Base-by-base conservation (phyloP, 1,140 invertebrate genomes). In the Apocrypta bakeri region DNA sequence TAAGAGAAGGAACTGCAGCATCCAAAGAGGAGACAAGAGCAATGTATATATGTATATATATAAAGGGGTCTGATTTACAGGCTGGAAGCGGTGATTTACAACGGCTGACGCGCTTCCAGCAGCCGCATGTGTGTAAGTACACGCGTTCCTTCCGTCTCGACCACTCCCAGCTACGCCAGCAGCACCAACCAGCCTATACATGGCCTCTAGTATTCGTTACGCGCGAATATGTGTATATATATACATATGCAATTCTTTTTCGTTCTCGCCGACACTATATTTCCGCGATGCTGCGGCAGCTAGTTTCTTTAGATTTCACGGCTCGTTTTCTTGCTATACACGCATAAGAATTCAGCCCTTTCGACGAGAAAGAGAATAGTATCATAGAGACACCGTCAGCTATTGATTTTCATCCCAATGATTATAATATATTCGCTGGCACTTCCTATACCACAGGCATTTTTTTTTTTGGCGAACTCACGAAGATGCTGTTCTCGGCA, bases 61-160 rank as follows among this genome's bases (percentile, higher is more conserved):
- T 56, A 56, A 6, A 37, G 56, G 48, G 48, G 3, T 56, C 71
- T 81, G 79, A 81, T 81, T 81, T 81, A 81, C 56, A 74, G 79
- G 71, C 79, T 61, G 61, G 37, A 66, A 56, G 48, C 37, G 31
- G 48, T 81, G 79, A 81, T 81, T 81, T 81, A 81, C 71, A 48
- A 40, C 71, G 72, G 25, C 48, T 37, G 48, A 56, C 48, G 48
- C 48, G 48, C 48, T 56, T 56, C 48, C 48, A 56, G 48, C 48
- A 56, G 48, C 48, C 48, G 33, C 9, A 56, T 56, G 48, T 56
- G 48, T 56, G 48, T 56, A 56, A 17, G 48, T 56, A 56, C 48
- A 56, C 48, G 33, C 64, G 25, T 64, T 33, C n/a, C 74, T 56
- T 25, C 9, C 40, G 40, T 56, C 72, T 42, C 48, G 48, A 63